A percentile compares a stretch with the other conserved stretches of the same genome.
Evolutionary conservation across 2,113 vertebrate species (phyloP).

Genomic region (Himantopus leucocephalus): DNA sequence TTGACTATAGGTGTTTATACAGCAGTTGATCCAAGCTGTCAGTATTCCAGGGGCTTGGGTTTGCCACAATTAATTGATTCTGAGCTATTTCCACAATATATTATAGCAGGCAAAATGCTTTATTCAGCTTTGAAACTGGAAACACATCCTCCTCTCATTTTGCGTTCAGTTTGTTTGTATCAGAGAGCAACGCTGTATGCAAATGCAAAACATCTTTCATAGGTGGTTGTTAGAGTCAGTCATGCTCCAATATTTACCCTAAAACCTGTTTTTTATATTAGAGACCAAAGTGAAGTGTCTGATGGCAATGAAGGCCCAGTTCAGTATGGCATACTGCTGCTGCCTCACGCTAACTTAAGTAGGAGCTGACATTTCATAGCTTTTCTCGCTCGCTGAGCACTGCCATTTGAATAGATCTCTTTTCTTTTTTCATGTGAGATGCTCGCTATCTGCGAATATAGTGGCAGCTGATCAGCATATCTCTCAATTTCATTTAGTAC

Average conservation of each 20-base stretch:
- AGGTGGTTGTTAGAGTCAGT: not conserved
- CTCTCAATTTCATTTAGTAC: not conserved
- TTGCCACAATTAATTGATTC: not conserved
- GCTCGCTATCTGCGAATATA: not conserved
- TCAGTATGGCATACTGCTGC: not conserved
- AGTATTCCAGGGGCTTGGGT: not conserved
- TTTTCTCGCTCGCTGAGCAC: not conserved
- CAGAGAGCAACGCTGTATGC: not conserved
- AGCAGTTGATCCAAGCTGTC: not conserved
- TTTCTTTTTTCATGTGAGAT: not conserved
- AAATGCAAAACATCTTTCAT: not conserved
- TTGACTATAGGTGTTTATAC: not conserved
- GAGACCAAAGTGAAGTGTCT: not conserved
- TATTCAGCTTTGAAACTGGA: not conserved
- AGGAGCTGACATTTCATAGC: not conserved
- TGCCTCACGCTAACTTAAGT: not conserved
- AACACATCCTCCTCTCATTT: not conserved
- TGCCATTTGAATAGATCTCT: not conserved
- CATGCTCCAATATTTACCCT: not conserved
- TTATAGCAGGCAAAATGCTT: not conserved
- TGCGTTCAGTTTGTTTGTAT: not conserved
- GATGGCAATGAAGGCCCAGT: not conserved
- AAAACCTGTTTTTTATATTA: not conserved
- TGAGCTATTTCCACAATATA: not conserved
- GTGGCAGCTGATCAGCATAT: not conserved